Evolutionary conservation across 2,888 invertebrate species (phyloP), one percentile per base, ranked within the genome.

Genomic region (Minunthozetes semirufus): DNA sequence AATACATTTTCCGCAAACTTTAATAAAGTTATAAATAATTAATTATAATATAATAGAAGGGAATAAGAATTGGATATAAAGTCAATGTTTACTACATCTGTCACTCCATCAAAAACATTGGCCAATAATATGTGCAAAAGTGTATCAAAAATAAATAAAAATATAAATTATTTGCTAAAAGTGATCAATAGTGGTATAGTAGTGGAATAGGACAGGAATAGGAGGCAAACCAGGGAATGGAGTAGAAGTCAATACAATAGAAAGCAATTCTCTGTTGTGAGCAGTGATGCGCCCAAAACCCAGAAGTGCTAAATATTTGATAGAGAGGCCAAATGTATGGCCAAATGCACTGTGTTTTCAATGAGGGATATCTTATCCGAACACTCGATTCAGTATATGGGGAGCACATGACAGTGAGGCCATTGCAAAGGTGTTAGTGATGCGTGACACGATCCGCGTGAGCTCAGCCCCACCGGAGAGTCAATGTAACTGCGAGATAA

Each of bases 311-410:
- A 66, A 66, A 66, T 66, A 42, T 66, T 66, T 66, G 38, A 66
- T 38, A 42, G 11, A 22, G 42, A 66, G 66, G 8, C 33, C 15
- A 66, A 63, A 66, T 66, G 66, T 17, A 42, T 17, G 66, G 8
- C 33, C 15, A 66, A 63, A 66, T 66, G 66, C 27, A 42, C n/a
- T 63, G 25, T n/a, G 50, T 63, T 63, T 66, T 38, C 66, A 66
- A 66, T 38, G 66, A 38, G 42, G 38, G 66, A 66, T 66, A 66
- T 66, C 66, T 66, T 66, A 66, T 38, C 66, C 66, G 66, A 66
- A 66, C 66, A 66, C 66, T 66, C 33, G 11, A 19, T 63, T 63
- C 63, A 33, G n/a, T 27, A 63, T 33, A 33, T 29, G 2, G 56
- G 13, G 56, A 56, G 56, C 56, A 56, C 56, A 22, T 25, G 42